A percentile compares a stretch with the other conserved stretches of the same genome.
phyloP scores from a whole-genome alignment of 2,888 invertebrate species.

The Diabrotica balteata region DNA sequence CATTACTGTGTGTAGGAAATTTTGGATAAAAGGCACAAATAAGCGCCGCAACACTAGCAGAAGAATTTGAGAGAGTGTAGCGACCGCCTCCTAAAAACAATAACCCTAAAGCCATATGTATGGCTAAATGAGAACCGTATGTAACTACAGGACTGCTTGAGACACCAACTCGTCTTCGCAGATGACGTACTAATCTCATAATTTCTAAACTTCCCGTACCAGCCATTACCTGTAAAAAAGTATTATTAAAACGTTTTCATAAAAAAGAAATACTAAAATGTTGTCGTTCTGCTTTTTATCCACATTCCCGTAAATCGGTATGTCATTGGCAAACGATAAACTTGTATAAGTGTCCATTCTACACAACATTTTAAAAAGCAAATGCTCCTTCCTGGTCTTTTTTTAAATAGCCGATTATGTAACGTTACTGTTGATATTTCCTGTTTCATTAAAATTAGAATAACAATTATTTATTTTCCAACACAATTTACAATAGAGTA shows the following conservation, averaged over 20 bases:
- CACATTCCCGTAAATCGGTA: too few relatives aligned
- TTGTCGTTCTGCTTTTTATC: too few relatives aligned
- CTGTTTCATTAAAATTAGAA: too few relatives aligned
- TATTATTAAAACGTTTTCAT: not conserved
- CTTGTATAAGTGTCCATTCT: too few relatives aligned
- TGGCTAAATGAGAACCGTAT: constrained; percentile 92
- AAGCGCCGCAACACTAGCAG: constrained; percentile 86
- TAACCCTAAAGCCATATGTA: constrained; percentile 94
- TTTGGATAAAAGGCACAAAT: constrained; percentile 96
- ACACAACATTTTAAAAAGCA: too few relatives aligned
- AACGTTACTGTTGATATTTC: too few relatives aligned
- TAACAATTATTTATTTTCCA: too few relatives aligned
- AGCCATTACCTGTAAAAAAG: constrained; percentile 77
- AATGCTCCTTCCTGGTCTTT: too few relatives aligned
- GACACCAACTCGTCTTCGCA: constrained; percentile 82
- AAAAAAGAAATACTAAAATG: too few relatives aligned
- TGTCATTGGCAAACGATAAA: too few relatives aligned
- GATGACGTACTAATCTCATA: constrained; percentile 82
- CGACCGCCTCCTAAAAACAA: constrained; percentile 94
- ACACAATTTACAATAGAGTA: too few relatives aligned
- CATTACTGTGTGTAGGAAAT: constrained; percentile 94
- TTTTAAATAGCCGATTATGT: too few relatives aligned
- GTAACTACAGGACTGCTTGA: constrained; percentile 74
- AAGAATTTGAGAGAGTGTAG: constrained; percentile 81
- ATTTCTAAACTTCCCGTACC: constrained; percentile 90